Evolutionary conservation across 2,888 invertebrate genomes (phyloP), one percentile per base, ranked within the genome.

Genomic region (Dynastes grantii): DNA sequence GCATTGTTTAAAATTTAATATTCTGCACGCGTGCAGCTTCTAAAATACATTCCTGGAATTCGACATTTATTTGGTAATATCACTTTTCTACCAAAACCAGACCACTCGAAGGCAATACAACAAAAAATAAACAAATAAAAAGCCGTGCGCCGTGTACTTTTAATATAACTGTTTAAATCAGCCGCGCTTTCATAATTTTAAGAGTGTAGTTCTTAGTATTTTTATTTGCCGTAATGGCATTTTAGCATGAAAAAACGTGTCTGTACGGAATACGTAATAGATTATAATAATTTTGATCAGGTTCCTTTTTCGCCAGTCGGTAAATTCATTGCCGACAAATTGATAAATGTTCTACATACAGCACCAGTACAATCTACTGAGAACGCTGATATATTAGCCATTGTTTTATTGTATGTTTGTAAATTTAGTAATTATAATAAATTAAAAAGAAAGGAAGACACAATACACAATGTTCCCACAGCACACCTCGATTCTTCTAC

Each of bases 1-100:
- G 88, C 88, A 89, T 89, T 89, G 89, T 89, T 88, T 87, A 82
- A 84, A 85, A 86, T 86, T 88, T 88, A 86, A 88, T 87, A 89
- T 89, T 89, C 88, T 83, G 87, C 88, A 86, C 88, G 88, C 88
- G 88, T 88, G 79, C 83, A 78, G 78, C 81, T 80, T 82, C 83
- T 83, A 83, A 85, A 84, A 85, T 85, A 84, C 85, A 84, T 85
- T 85, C 85, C 84, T 81, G 80, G 85, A 85, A 85, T 85, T 84
- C 83, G 83, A 83, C 82, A 81, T 83, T 83, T 79, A 79, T 79
- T 79, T 79, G 79, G 79, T 79, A 79, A 79, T 79, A 79, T 79
- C 79, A 77, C 79, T 77, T 79, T 77, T 77, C 79, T 76, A 77
- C 77, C 79, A 76, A 79, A 79, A 79, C 79, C 73, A 75, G 73